Percentiles rank a stretch among this genome's conserved stretches.
phyloP scores from a whole-genome alignment of 2,113 vertebrate species.

The Xiphophorus maculatus region DNA sequence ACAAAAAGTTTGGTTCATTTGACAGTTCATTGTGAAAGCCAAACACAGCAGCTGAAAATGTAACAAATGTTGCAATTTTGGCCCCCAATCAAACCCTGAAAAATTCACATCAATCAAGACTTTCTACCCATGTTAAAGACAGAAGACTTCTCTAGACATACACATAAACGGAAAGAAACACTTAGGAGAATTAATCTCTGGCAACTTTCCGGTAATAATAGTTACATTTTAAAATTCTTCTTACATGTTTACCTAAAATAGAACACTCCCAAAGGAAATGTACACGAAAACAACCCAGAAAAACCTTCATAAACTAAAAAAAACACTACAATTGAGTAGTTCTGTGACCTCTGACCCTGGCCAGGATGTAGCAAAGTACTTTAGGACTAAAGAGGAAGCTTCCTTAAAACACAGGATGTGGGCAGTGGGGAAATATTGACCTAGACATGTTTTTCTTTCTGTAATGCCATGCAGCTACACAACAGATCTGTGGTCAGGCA shows the following conservation, averaged over 20 bases:
- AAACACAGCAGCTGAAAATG: no score
- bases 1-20: no score
- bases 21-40: no score
- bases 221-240: neutral
- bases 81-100: neutral
- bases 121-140: neutral
- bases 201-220: no score
- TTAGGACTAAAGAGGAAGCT: conserved; percentile 74
- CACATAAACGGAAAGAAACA: neutral
- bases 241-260: neutral
- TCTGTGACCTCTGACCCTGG: conserved; percentile 61
- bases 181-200: neutral
- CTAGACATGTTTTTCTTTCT: conserved; percentile 47
- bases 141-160: neutral
- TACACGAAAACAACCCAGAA: neutral
- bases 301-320: conserved; percentile 3
- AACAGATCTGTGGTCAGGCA: conserved; percentile 18
- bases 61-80: neutral
- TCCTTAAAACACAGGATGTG: conserved; percentile 77
- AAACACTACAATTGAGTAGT: conserved; percentile 36
- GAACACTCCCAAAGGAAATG: neutral
- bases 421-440: conserved; percentile 61
- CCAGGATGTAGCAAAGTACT: conserved; percentile 75
- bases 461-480: conserved; percentile 48
- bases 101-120: neutral